Conservation (phyloP, 2,797 vertebrate species). For the Peromyscus eremicus region DNA sequence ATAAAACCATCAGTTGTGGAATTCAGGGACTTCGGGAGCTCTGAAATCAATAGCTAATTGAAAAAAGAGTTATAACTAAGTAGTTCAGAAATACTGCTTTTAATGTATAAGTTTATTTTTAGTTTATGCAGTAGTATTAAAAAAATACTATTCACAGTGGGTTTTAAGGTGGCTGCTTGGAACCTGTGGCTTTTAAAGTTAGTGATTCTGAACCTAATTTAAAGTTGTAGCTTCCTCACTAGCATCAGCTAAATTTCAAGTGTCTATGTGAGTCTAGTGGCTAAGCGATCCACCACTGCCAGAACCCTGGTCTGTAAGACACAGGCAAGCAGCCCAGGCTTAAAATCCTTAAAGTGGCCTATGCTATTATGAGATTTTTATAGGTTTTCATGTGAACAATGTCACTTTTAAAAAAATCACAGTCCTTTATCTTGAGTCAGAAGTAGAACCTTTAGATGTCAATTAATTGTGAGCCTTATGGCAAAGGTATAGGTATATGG, state of each 20-base stretch:
- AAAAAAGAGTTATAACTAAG: background rate
- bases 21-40: background rate
- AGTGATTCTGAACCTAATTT: background rate
- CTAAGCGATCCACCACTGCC: background rate
- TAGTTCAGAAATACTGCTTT: slow-evolving; percentile 48
- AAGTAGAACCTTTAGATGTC: background rate
- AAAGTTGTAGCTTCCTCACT: background rate
- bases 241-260: background rate
- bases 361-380: background rate
- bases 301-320: background rate
- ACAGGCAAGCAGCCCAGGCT: background rate
- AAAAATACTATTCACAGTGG: background rate
- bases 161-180: background rate
- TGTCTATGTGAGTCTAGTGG: background rate
- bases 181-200: background rate
- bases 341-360: background rate
- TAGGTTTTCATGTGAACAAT: slow-evolving; percentile 35
- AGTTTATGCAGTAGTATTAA: background rate
- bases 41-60: slow-evolving; percentile 37
- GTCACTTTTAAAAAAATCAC: background rate
- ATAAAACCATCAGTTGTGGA: background rate
- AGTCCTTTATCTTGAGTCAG: background rate
- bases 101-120: background rate
- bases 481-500: background rate
- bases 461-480: background rate